phyloP scores from a whole-genome alignment of 2,888 invertebrate genomes.

The Yponomeuta sedellus region DNA sequence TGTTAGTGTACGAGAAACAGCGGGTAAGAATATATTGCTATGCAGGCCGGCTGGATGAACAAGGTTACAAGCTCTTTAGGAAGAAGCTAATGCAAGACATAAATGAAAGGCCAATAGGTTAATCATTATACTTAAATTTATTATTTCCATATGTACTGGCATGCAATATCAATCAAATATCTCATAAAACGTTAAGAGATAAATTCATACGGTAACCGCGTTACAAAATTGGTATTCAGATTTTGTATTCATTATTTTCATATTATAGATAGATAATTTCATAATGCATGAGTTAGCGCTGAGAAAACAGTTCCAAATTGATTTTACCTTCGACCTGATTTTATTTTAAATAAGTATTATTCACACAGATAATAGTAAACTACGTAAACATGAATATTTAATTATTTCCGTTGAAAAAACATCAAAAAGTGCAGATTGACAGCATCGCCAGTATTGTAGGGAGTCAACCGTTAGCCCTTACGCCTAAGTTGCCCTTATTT shows the following conservation, averaged over 20 bases:
- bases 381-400: conserved; percentile 59
- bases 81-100: conserved; percentile 18
- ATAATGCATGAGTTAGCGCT: conserved; percentile 61
- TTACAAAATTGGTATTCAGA: conserved; percentile 52
- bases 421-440: conserved; percentile 67
- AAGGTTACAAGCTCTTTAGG: not conserved
- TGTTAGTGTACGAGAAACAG: too few species aligned
- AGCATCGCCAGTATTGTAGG: conserved; percentile 27
- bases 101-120: conserved; percentile 60
- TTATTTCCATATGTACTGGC: conserved; percentile 58
- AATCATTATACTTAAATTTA: conserved; percentile 75
- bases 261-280: conserved; percentile 57
- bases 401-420: conserved; percentile 62
- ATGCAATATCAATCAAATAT: conserved; percentile 67
- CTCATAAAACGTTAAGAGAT: conserved; percentile 58
- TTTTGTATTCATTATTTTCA: conserved; percentile 47
- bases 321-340: conserved; percentile 70
- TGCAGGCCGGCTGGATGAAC: not conserved
- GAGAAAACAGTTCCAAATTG: conserved; percentile 73
- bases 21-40: not conserved
- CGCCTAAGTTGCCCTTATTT: conserved; percentile 51
- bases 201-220: conserved; percentile 58
- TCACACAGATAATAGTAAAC: conserved; percentile 63
- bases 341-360: conserved; percentile 69
- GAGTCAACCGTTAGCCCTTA: not conserved